Conservation (phyloP, 2,888 invertebrate species). For the Julus scandinavius region DNA sequence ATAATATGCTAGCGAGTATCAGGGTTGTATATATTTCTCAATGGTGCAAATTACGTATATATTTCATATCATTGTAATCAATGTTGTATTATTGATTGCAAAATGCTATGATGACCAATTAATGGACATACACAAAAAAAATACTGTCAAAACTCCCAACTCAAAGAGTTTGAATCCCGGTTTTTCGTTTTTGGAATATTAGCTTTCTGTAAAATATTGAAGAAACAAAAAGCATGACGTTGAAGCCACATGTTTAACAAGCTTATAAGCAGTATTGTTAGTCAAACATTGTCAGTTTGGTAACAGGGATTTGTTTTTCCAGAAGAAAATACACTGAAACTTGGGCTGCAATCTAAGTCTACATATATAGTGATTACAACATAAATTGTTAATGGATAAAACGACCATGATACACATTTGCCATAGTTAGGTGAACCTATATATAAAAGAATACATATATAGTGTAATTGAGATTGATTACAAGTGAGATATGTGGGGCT, state of each 20-base stretch:
- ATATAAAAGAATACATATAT: conserved; percentile 17
- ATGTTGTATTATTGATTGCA: neutral
- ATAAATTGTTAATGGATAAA: conserved; percentile 20
- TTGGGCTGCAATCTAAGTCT: neutral
- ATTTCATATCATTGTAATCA: conserved; percentile 24
- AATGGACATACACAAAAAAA: neutral
- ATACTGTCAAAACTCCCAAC: conserved; percentile 7
- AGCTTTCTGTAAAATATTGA: neutral
- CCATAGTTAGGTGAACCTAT: conserved; percentile 2
- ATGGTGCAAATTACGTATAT: conserved; percentile 45
- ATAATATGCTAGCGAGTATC: neutral
- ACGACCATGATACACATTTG: conserved; percentile 12
- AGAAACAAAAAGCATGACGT: too few relatives aligned
- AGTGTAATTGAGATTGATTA: conserved; percentile 30
- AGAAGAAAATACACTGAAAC: neutral
- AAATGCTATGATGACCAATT: conserved; percentile 3
- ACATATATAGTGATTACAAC: neutral
- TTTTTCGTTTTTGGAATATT: neutral
- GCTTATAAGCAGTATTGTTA: too few relatives aligned
- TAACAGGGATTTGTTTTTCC: neutral
- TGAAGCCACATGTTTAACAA: too few relatives aligned
- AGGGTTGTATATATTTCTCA: conserved; percentile 38
- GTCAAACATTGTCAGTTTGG: neutral
- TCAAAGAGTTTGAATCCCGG: neutral
- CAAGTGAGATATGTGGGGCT: conserved; percentile 32